Evolutionary conservation across 2,797 vertebrate species (phyloP), one percentile per base, ranked within the genome.

Genomic region (Sciurus vulgaris): DNA sequence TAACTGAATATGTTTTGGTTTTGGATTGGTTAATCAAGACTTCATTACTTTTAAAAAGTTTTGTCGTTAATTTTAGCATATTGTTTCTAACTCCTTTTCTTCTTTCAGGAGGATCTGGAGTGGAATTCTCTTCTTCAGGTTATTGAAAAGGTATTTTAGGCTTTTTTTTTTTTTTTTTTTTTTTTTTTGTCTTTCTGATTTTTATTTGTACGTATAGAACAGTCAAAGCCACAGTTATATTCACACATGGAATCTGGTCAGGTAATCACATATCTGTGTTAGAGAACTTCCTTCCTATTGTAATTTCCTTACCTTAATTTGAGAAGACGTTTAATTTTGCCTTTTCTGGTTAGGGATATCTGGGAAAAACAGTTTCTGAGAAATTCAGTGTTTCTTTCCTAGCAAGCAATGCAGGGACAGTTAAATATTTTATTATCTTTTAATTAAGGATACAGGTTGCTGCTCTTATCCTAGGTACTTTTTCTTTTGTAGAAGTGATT

Each of bases 111-210:
- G 99, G 98, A 99, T 87, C 98, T 99, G 49, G 98, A 98, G 47
- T 99, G 99, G 99, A 97, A 97, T 96, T 98, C 99, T 93, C 98
- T 99, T 93, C 99, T 99, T 86, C 99, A 99, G 91, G 98, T 99
- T 96, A 99, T 99, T 97, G 98, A 99, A 96, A 99, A 99, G 99
- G 99, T 99, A 99, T 63, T 59, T 86, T 49, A 17, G 93, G 73
- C 30, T 79, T 47, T 33, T 6, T 51, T 74, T 59, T 77, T n/a
- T 38, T 38, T 38, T 38, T 38, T 38, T 38, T 38, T 38, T 38
- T 38, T 38, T 38, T 38, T 38, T 38, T 38, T 38, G 38, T 38
- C 18, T 54, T 20, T 54, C 54, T 54, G 6, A 30, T 61, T 54
- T 54, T 7, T 88, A 26, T 89, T 77, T 72, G 76, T 86, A 41